Percentiles rank a stretch among this genome's conserved stretches.
Evolutionary conservation across 2,113 vertebrate genomes (phyloP).

Genomic region (Cheilinus undulatus): DNA sequence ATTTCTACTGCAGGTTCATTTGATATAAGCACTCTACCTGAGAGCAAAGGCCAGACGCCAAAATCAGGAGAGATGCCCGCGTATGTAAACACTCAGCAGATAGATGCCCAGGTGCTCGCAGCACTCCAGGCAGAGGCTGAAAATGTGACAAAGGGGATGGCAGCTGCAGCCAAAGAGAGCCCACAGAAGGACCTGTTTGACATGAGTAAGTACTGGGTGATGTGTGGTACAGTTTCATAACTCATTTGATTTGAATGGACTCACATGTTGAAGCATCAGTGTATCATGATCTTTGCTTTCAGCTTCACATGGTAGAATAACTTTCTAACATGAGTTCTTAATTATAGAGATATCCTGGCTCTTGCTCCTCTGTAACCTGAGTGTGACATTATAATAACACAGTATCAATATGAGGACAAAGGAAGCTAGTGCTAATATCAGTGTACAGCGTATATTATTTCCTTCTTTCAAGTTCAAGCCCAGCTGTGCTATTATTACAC

Average conservation of each 20-base stretch:
- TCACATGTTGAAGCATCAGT: not conserved
- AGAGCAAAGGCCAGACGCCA: constrained; percentile 81
- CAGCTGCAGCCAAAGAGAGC: constrained; percentile 83
- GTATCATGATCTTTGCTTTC: not conserved
- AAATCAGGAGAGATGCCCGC: constrained; percentile 83
- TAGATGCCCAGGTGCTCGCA: constrained; percentile 85
- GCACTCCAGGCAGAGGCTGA: constrained; percentile 85
- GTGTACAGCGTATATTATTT: constrained; percentile 14
- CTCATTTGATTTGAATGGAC: not conserved
- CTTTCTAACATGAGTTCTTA: constrained; percentile 41
- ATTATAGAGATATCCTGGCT: constrained; percentile 54
- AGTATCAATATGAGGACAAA: constrained; percentile 50
- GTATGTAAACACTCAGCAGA: constrained; percentile 93
- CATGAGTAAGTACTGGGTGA: constrained; percentile 91
- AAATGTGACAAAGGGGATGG: constrained; percentile 73
- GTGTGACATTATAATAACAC: constrained; percentile 51
- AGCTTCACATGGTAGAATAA: not conserved
- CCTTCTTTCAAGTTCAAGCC: constrained; percentile 30
- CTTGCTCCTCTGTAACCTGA: constrained; percentile 32
- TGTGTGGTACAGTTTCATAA: not conserved
- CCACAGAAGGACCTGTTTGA: constrained; percentile 95
- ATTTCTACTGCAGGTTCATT: constrained; percentile 83
- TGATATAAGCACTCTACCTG: constrained; percentile 86
- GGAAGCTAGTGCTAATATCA: constrained; percentile 22
- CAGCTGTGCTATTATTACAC: constrained; percentile 42